These are phyloP conservation scores for Ispidina lecontei DNA, from an alignment of 2,797 vertebrate species.

Conservation along the genomic window DNA sequence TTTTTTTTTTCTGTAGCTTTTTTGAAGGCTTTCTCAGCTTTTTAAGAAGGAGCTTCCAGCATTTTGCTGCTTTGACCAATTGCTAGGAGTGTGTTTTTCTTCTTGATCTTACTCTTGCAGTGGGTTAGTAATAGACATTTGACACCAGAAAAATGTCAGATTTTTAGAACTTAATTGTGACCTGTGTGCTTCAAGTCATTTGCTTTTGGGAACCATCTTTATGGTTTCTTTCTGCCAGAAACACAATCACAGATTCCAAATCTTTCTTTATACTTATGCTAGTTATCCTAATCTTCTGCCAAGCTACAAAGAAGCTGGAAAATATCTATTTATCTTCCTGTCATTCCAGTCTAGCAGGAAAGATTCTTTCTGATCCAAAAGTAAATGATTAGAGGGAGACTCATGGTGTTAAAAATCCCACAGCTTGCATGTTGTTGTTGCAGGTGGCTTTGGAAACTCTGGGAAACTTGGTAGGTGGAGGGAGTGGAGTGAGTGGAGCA, in stretches of 20 bases:
- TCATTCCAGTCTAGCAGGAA: background rate
- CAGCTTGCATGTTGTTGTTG: constrained; percentile 7
- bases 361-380: constrained; percentile 34
- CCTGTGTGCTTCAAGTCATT: background rate
- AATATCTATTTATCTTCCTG: constrained; percentile 14
- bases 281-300: constrained; percentile 17
- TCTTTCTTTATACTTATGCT: background rate
- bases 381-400: background rate
- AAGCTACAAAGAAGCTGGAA: constrained; percentile 29
- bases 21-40: background rate
- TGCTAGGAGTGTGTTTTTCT: background rate
- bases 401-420: constrained; percentile 23
- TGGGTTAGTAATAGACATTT: background rate
- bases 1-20: background rate
- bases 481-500: constrained; percentile 39
- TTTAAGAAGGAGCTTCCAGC: background rate
- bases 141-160: background rate
- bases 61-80: background rate
- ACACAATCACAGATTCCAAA: constrained; percentile 13
- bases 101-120: background rate
- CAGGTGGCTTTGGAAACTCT: constrained; percentile 50
- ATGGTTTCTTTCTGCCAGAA: constrained; percentile 13
- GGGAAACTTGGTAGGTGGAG: constrained; percentile 15
- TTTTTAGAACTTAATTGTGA: background rate
- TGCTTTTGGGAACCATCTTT: background rate